Evolutionary conservation across 2,797 vertebrate genomes (phyloP).

Genomic region (Huso huso): DNA sequence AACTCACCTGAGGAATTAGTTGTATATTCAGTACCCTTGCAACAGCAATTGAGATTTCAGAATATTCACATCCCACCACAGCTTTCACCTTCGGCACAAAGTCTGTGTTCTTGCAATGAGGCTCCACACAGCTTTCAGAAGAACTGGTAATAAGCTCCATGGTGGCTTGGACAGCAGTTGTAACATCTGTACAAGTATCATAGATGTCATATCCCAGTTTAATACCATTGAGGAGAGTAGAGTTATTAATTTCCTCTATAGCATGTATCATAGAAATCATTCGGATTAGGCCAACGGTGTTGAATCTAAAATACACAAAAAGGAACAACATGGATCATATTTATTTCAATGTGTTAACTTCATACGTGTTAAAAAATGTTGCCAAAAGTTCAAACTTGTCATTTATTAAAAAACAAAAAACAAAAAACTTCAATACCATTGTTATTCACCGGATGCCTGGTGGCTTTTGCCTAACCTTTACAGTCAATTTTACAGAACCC

Average conservation of each 20-base stretch:
- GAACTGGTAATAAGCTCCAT: slow-evolving; percentile 52
- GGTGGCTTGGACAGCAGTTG: slow-evolving; percentile 57
- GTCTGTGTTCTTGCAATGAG: slow-evolving; percentile 51
- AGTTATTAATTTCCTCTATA: slow-evolving; percentile 70
- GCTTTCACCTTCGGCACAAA: slow-evolving; percentile 52
- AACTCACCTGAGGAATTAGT: slow-evolving; percentile 72
- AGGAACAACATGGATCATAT: background rate
- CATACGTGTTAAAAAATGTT: background rate
- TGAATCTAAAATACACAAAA: slow-evolving; percentile 50
- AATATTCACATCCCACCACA: slow-evolving; percentile 61
- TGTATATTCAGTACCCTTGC: slow-evolving; percentile 69
- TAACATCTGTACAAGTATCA: slow-evolving; percentile 74
- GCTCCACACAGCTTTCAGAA: slow-evolving; percentile 36
- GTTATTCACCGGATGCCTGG: too few relatives aligned
- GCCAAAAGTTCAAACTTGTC: too few relatives aligned
- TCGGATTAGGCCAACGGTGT: slow-evolving; percentile 48
- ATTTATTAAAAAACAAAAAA: too few relatives aligned
- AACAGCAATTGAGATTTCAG: slow-evolving; percentile 70
- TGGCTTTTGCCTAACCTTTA: too few relatives aligned
- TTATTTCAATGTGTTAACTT: too few relatives aligned
- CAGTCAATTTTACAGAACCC: too few relatives aligned
- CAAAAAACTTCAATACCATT: too few relatives aligned
- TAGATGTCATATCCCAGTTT: slow-evolving; percentile 73
- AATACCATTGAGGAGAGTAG: slow-evolving; percentile 51
- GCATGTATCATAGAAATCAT: slow-evolving; percentile 73